Conservation (phyloP, 2,888 invertebrate species). For the Hirtodrosophila cameraria region DNA sequence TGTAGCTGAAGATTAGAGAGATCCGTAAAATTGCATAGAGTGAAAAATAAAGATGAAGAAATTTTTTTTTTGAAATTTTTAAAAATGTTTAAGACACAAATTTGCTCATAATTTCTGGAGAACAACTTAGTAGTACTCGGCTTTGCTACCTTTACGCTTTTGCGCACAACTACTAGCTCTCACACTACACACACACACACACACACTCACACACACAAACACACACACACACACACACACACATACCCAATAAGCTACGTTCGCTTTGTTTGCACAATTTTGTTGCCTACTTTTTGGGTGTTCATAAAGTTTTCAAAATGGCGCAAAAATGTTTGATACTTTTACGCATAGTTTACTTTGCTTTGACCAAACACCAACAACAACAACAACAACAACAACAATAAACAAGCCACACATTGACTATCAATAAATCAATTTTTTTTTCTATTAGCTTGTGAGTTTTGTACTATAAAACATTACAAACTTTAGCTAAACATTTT, state of each 20-base stretch:
- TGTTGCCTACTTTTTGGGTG: conserved; percentile 24
- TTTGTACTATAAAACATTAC: conserved; percentile 5
- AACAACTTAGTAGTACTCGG: too few relatives aligned
- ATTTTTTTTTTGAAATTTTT: too few relatives aligned
- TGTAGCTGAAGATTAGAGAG: too few relatives aligned
- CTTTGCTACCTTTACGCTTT: conserved; percentile 5
- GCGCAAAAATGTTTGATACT: conserved; percentile 18
- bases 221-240: background rate
- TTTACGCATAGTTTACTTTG: conserved; percentile 63
- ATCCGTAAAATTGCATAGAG: too few relatives aligned
- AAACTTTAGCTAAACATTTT: conserved; percentile 48
- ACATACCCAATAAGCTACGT: conserved; percentile 1
- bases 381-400: conserved; percentile 1
- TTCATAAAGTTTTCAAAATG: background rate
- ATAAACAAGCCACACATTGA: background rate
- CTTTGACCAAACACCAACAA: conserved; percentile 44
- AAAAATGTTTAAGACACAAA: too few relatives aligned
- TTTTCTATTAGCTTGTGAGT: conserved; percentile 15
- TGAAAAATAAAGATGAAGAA: too few relatives aligned
- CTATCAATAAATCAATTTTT: conserved; percentile 1
- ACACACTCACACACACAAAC: conserved; percentile 14
- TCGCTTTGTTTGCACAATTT: conserved; percentile 22
- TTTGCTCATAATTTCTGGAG: too few relatives aligned
- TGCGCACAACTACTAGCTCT: too few relatives aligned
- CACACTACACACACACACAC: too few relatives aligned